These are phyloP conservation scores for Lithophane socia DNA, from an alignment of 2,888 invertebrate species.

Conservation along the genomic window DNA sequence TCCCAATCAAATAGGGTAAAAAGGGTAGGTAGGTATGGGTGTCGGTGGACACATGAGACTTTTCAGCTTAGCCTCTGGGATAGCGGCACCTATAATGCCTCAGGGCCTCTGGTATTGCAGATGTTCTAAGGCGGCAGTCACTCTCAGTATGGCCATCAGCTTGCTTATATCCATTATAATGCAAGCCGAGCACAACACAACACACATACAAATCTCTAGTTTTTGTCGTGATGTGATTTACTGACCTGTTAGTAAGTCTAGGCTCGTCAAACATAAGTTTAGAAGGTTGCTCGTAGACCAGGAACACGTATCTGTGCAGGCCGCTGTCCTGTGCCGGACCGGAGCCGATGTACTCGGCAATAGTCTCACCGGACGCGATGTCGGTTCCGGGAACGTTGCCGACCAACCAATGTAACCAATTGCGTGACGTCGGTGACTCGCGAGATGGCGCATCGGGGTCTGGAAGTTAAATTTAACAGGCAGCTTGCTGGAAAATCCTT, in stretches of 20 bases:
- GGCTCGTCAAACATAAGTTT: constrained; percentile 29
- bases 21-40: background rate
- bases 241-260: constrained; percentile 83
- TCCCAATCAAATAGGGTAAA: background rate
- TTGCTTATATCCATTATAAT: background rate
- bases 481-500: background rate
- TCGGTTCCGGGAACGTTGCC: constrained; percentile 27
- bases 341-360: constrained; percentile 39
- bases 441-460: constrained; percentile 39
- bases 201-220: background rate
- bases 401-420: constrained; percentile 32
- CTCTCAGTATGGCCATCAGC: background rate
- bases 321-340: constrained; percentile 3
- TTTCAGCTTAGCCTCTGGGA: background rate
- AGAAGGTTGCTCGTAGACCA: constrained; percentile 40
- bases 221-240: constrained; percentile 15
- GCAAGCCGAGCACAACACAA: background rate
- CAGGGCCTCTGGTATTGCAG: background rate
- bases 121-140: background rate
- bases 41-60: background rate
- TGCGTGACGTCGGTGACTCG: constrained; percentile 5
- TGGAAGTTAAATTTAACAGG: background rate
- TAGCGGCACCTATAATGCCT: background rate
- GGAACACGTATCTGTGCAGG: constrained; percentile 37
- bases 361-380: constrained; percentile 19